These are phyloP conservation scores for Formica exsecta DNA, from an alignment of 1,140 invertebrate genomes.

Conservation along the genomic window DNA sequence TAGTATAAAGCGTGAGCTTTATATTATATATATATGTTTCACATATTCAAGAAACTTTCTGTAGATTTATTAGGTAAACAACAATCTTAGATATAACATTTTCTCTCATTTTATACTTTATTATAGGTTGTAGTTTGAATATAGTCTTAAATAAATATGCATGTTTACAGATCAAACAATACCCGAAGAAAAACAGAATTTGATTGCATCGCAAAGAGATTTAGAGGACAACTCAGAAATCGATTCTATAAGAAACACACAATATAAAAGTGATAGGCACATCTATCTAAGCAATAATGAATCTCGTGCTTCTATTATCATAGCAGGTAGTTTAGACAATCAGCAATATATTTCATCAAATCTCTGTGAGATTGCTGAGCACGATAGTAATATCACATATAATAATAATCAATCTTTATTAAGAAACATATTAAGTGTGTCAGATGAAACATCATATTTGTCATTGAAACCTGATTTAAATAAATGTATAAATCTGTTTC, in stretches of 20 bases:
- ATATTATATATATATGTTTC: no score
- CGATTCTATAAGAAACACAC: not conserved
- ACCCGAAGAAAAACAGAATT: not conserved
- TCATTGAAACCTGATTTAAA: constrained; percentile 54
- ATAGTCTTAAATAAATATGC: not conserved
- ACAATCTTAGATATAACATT: not conserved
- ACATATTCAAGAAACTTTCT: no score
- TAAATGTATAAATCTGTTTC: constrained; percentile 62
- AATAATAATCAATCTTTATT: not conserved
- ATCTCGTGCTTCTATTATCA: constrained; percentile 31
- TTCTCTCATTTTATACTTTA: not conserved
- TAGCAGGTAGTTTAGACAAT: constrained; percentile 11
- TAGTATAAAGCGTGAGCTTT: no score
- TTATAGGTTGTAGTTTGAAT: not conserved
- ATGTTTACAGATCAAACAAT: constrained; percentile 21
- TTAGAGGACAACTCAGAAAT: constrained; percentile 31
- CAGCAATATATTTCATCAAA: not conserved
- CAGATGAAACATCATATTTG: constrained; percentile 22
- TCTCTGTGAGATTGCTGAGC: not conserved
- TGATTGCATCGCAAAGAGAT: not conserved
- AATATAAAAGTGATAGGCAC: not conserved
- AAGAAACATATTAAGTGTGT: not conserved
- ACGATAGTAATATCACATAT: not conserved
- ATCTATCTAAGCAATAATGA: not conserved
- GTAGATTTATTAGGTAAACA: not conserved